Conservation (phyloP, 1,140 invertebrate species). For the Metopolophium dirhodum region DNA sequence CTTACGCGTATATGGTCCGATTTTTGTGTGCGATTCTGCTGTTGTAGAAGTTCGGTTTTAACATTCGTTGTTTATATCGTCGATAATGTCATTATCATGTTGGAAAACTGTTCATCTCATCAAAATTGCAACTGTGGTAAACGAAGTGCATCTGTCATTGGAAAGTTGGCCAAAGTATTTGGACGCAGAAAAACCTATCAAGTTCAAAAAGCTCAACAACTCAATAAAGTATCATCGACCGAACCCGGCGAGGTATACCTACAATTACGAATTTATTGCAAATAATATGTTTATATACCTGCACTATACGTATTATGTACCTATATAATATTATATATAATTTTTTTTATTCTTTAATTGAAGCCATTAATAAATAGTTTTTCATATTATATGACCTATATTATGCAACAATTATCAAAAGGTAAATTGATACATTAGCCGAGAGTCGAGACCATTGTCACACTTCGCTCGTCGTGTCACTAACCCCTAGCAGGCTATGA, state of each 20-base stretch:
- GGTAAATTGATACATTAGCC: neutral
- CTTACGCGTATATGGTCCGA: neutral
- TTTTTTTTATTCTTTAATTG: neutral
- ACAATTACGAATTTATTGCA: neutral
- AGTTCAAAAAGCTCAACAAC: conserved; percentile 75
- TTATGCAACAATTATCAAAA: neutral
- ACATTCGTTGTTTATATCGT: neutral
- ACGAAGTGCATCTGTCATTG: conserved; percentile 71
- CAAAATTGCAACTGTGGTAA: conserved; percentile 56
- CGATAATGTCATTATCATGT: conserved; percentile 41
- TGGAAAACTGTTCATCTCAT: conserved; percentile 54
- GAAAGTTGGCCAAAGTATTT: conserved; percentile 73
- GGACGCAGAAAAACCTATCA: conserved; percentile 79
- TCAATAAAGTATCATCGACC: conserved; percentile 60
- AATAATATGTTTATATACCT: neutral
- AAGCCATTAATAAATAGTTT: neutral
- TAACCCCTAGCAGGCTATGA: neutral
- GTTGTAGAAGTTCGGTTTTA: conserved; percentile 25
- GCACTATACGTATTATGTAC: neutral
- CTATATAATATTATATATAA: neutral
- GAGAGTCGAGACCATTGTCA: neutral
- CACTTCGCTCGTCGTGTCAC: neutral
- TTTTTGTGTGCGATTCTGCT: neutral
- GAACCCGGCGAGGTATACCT: neutral
- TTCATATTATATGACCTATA: neutral